Conservation (phyloP, 2,797 vertebrate genomes). For the Garrulus glandarius region DNA sequence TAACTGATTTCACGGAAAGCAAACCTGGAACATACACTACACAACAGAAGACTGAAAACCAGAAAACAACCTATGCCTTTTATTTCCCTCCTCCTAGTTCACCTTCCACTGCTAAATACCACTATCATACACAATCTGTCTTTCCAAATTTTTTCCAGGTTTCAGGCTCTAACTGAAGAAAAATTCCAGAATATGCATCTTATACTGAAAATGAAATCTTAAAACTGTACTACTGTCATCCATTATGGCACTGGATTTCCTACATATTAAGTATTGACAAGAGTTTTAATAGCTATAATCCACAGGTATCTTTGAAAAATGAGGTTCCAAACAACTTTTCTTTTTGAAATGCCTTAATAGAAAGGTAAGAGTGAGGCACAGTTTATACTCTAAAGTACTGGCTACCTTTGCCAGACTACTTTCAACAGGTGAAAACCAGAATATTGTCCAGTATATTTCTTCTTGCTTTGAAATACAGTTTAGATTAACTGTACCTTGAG, state of each 20-base stretch:
- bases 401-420: background rate
- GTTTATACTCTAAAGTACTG: background rate
- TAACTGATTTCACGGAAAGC: background rate
- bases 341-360: background rate
- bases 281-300: conserved; percentile 57
- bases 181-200: background rate
- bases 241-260: background rate
- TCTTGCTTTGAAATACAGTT: conserved; percentile 5
- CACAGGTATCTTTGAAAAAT: conserved; percentile 52
- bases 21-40: background rate
- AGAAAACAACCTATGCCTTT: background rate
- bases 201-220: background rate
- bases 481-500: background rate
- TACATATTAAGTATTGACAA: background rate
- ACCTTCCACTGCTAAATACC: background rate
- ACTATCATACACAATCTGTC: background rate
- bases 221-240: background rate
- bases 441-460: background rate
- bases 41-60: conserved; percentile 9
- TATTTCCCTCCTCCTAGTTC: background rate
- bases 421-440: background rate
- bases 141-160: background rate
- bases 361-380: background rate
- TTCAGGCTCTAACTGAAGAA: conserved; percentile 5
- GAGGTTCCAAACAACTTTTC: background rate